Evolutionary conservation across 2,888 invertebrate genomes (phyloP), one percentile per base, ranked within the genome.

Genomic region (Globia sparganii): DNA sequence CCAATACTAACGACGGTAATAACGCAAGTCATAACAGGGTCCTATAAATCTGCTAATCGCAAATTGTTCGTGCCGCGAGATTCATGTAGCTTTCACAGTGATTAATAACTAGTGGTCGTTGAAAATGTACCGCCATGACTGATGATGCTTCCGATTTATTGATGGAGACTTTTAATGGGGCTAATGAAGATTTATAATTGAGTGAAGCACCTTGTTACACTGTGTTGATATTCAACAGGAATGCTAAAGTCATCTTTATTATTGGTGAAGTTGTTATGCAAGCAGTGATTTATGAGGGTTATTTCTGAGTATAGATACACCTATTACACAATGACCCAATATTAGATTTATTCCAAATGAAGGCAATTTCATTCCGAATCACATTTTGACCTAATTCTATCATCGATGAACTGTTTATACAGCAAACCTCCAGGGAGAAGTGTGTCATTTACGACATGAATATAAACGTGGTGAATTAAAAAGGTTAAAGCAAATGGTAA

Each of bases 51-150:
- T 78, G 72, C n/a, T 82, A 79, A 82, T 80, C 68, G 72, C 75
- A 75, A 84, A 80, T 83, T 80, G 77, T 78, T 75, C 78, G 84
- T 77, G 85, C 59, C 69, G n/a, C 53, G 56, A 87, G 78, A 81
- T 84, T 84, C 81, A 86, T 82, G 86, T 69, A 64, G 86, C 87
- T 87, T 87, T 86, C 75, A 86, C 71, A 72, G 70, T 88, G 78
- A 87, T 88, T 88, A 86, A 86, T 87, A 86, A 68, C 80, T 62
- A 62, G 68, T 66, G 68, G 58, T 75, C 68, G 75, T 78, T 77
- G 68, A 77, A 78, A 80, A 87, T 76, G 62, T 77, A 72, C 71
- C 59, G 68, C 40, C 74, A 77, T 79, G 78, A 79, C 65, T 74
- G 78, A 75, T 82, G 78, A 85, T 75, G 66, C 67, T 80, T 75